Base-by-base conservation (phyloP, 2,113 vertebrate genomes). In the Pseudolaguvia tuberculata region DNA sequence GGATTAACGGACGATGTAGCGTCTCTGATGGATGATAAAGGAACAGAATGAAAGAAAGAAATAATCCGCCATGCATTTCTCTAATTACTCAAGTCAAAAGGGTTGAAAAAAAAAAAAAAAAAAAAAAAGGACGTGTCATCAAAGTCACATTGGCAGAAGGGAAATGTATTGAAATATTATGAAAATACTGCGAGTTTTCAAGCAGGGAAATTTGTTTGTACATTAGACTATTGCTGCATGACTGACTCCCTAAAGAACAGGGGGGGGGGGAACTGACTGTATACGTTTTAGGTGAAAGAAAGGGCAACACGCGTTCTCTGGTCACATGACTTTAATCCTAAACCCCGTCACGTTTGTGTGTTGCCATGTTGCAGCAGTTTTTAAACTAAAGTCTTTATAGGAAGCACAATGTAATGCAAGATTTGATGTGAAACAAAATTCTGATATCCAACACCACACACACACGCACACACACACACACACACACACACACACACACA, bases 391-490 rank as follows among this genome's bases (percentile, higher is more conserved):
- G 47, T 61, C 58, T 72, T 75, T 70, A 63, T 61, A 20, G 72
- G 70, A 81, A 27, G 45, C 48, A 57, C 52, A 15, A 47, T 25
- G 61, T 12, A 68, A 75, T 62, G 79, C 71, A 72, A 75, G 39
- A 51, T 75, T 45, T 63, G 48, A n/a, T n/a, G n/a, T n/a, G n/a
- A n/a, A n/a, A 68, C 35, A 72, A 74, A 70, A 81, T 72, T 78
- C 23, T 76, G 80, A 76, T 81, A 31, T 25, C n/a, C 17, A 29
- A 20, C 74, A 12, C 52, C 3, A 35, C 55, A 56, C 39, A 25
- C 31, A 65, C 31, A 12, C 73, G 15, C 51, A 62, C 56, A 59
- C 25, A 42, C 3, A 35, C 55, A 56, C 39, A 25, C 31, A 65
- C 31, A 12, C 73, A 20, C 51, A 62, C 56, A 59, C 25, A 42